Base-by-base conservation (phyloP, 2,888 invertebrate species). In the Diarsia dahlii region DNA sequence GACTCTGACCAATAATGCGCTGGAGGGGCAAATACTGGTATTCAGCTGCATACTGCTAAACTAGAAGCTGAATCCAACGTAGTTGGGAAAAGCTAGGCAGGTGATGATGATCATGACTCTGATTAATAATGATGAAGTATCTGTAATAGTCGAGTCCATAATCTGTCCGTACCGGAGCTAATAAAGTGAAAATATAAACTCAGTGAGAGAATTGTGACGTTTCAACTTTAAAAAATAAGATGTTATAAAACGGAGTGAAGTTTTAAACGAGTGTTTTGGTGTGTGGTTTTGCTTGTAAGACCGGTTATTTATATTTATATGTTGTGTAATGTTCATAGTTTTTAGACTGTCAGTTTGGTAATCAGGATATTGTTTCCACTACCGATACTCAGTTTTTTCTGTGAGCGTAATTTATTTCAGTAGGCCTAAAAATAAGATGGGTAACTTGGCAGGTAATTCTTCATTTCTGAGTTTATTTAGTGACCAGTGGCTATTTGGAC, bases 221-320 rank as follows among this genome's bases (percentile, higher is more conserved):
- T 52, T 6, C 1, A 52, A 71, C 45, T 45, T 23, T 50, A 46
- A 54, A 46, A 28, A 54, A 54, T 28, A 63, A 70, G 28, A 58
- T 23, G 50, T 71, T 77, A 64, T 34, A 23, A 71, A 56, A 67
- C 74, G 48, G 34, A 78, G 46, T 78, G 62, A 18, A 48, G 20
- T 78, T 78, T 73, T 66, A 45, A 66, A 62, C 28, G 39, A 5
- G 46, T 78, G 56, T 63, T 73, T 78, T 15, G 15, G 66, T 52
- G 79, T 78, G 66, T 34, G 54, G 12, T 66, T 58, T 78, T 63
- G 28, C 39, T 67, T 63, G n/a, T 78, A 77, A 71, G 48, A 20
- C 34, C 50, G 23, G 15, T 76, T 64, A 34, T 72, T 64, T 56
- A 20, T 78, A 18, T 28, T 28, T 28, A 28, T 28, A 28, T 39